Conservation (phyloP, 2,797 vertebrate genomes). For the Triplophysa bombifrons region DNA sequence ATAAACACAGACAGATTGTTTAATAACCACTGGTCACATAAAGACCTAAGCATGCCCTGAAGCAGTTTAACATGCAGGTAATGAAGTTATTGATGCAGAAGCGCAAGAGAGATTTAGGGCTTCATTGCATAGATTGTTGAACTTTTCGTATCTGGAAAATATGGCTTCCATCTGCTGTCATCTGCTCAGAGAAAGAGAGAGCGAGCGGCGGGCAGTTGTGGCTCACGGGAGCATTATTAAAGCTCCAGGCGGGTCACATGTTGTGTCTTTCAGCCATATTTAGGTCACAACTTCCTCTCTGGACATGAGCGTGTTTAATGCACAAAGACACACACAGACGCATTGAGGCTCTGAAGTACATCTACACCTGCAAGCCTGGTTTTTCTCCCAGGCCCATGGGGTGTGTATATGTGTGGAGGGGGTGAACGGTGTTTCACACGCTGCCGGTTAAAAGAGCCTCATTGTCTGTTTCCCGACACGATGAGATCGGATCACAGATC, state of each 20-base stretch:
- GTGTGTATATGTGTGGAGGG: not conserved
- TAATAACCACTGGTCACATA: slow-evolving; percentile 69
- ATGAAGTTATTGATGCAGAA: slow-evolving; percentile 2
- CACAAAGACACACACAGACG: slow-evolving; percentile 70
- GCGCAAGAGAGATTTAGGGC: not conserved
- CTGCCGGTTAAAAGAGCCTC: slow-evolving; percentile 7
- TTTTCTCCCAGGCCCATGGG: slow-evolving; percentile 45
- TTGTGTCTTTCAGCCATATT: slow-evolving; percentile 98
- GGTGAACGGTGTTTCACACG: slow-evolving; percentile 27
- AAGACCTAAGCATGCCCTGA: not conserved
- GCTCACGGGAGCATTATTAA: slow-evolving; percentile 69
- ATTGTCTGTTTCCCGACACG: slow-evolving; percentile 15
- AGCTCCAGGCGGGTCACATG: slow-evolving; percentile 93
- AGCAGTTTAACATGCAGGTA: slow-evolving; percentile 11
- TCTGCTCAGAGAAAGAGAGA: slow-evolving; percentile 75
- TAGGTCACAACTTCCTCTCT: slow-evolving; percentile 90
- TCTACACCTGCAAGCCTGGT: slow-evolving; percentile 59
- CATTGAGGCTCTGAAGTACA: slow-evolving; percentile 62
- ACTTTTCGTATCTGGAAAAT: slow-evolving; percentile 96
- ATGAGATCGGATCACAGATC: slow-evolving; percentile 36
- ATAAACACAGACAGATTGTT: slow-evolving; percentile 74
- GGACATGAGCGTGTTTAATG: slow-evolving; percentile 80
- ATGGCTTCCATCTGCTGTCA: slow-evolving; percentile 96
- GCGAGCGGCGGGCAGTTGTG: slow-evolving; percentile 68
- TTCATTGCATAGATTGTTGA: slow-evolving; percentile 79